These are phyloP conservation scores for Phaetusa simplex DNA, from an alignment of 2,113 vertebrate genomes.

Conservation along the genomic window DNA sequence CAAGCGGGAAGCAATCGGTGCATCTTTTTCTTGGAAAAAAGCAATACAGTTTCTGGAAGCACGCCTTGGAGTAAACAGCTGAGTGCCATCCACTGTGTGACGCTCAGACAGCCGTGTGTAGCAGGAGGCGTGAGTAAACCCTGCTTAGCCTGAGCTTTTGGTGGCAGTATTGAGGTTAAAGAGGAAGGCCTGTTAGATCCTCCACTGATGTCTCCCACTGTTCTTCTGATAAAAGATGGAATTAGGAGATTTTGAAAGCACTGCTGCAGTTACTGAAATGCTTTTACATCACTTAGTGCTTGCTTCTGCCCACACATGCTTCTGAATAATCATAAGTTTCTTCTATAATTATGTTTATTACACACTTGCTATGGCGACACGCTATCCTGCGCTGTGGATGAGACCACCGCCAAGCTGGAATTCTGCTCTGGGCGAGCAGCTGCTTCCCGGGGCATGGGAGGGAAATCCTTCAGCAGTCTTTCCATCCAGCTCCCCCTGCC, in stretches of 20 bases:
- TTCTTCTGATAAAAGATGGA: neutral
- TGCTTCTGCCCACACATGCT: neutral
- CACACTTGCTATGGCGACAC: neutral
- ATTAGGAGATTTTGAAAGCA: neutral
- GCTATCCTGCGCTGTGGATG: neutral
- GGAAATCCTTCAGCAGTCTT: neutral
- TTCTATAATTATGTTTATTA: neutral
- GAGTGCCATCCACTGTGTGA: neutral
- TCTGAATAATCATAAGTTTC: neutral
- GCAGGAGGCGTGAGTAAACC: neutral
- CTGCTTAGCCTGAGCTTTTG: neutral
- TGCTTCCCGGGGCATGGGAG: neutral
- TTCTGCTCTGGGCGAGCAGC: neutral
- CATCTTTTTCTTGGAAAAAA: neutral
- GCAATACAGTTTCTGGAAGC: neutral
- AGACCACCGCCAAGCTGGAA: neutral
- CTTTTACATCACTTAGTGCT: neutral
- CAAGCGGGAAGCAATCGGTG: rapidly evolving
- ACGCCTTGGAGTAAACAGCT: neutral
- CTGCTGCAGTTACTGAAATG: neutral
- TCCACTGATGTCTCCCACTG: neutral
- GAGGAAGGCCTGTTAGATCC: neutral
- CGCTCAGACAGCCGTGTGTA: rapidly evolving
- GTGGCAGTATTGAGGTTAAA: neutral
- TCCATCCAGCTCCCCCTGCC: neutral